Evolutionary conservation across 64 coral and sea anemone genomes (phyloP).

Genomic region (Anthopleura sola): DNA sequence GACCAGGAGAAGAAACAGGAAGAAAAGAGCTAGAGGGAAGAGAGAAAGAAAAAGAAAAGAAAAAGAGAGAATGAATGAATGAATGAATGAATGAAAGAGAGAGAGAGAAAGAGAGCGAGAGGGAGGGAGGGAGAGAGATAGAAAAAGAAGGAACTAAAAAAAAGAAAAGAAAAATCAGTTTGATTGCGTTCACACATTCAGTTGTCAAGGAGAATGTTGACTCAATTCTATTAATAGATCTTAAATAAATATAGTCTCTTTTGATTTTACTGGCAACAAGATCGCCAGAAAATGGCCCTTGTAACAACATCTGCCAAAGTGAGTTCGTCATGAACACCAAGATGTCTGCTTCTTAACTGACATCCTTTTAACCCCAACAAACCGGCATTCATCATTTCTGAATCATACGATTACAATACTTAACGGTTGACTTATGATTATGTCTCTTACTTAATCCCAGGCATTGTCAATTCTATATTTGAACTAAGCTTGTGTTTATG

Average conservation of each 20-base stretch:
- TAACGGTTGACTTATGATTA: neutral
- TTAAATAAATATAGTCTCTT: too few species aligned
- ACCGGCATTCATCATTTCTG: neutral
- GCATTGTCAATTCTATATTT: neutral
- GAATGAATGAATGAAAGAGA: too few species aligned
- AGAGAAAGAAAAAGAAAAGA: neutral
- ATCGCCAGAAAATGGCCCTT: neutral
- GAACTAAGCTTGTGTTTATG: neutral
- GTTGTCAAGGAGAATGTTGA: too few species aligned
- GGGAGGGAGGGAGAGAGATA: too few species aligned
- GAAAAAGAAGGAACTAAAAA: neutral
- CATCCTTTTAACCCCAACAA: neutral
- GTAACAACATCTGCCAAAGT: neutral
- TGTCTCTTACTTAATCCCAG: neutral
- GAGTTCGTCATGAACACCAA: neutral
- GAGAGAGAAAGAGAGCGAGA: too few species aligned
- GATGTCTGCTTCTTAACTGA: too few species aligned
- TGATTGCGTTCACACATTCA: too few species aligned
- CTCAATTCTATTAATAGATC: too few species aligned
- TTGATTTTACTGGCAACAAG: neutral
- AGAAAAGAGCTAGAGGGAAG: neutral
- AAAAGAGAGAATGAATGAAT: too few species aligned
- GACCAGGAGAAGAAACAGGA: too few species aligned
- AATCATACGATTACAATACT: neutral
- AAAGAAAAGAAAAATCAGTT: neutral